Evolutionary conservation across 1,140 invertebrate species (phyloP), one percentile per base, ranked within the genome.

Genomic region (Drosophila fuyamai): DNA sequence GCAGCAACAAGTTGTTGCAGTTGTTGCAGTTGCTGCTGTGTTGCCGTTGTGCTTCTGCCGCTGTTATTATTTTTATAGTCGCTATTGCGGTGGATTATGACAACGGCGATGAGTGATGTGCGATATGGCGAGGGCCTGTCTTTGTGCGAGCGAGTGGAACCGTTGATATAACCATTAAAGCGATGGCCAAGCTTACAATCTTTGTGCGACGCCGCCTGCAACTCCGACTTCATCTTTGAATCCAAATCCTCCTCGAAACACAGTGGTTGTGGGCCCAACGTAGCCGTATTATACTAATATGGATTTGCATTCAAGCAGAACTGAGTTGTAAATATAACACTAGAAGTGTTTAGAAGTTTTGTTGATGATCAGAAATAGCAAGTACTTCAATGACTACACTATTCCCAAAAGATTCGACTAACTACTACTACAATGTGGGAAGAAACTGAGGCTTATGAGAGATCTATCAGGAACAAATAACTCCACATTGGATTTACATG

Each of bases 51-150:
- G 44, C 40, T 50, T 41, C 23, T 65, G 29, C 8, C 75, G 38
- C 18, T 76, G n/a, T 10, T 76, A 29, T 10, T 70, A 32, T 23
- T 67, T 36, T 10, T 61, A 27, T 6, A 71, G 50, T 32, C 41
- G 5, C n/a, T 71, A 14, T 44, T 60, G 71, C 46, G 47, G 79
- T 79, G 82, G 75, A 82, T 82, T 79, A 76, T 81, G 82, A 81
- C 82, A 86, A 82, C 79, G 55, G 23, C 50, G 29, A 35, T 70
- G 50, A 71, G 51, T 57, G 63, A 71, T 71, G 51, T 48, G 38
- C 5, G 38, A 65, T 41, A 29, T 16, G 62, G 14, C 47, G n/a
- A 41, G 10, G 41, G 44, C 5, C 4, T 35, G 36, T 72, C 56
- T 43, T 43, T 43, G 48, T 41, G 57, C 57, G 57, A 38, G 43